Evolutionary conservation across 92 coral and sea anemone genomes (phyloP).

Genomic region (Zoanthus sociatus): DNA sequence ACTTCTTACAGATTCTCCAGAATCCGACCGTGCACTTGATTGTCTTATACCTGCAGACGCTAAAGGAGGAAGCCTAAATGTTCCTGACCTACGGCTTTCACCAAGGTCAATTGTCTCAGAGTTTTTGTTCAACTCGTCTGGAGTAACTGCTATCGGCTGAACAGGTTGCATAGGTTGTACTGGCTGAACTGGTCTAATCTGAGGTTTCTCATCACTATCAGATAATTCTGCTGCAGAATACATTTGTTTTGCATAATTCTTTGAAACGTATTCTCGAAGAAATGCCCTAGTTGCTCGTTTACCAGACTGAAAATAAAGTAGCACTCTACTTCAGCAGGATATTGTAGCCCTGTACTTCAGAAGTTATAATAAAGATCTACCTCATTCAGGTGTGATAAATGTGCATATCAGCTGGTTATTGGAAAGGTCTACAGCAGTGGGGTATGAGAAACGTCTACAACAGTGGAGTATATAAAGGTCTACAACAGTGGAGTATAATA

Average conservation of each 20-base stretch:
- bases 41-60: not conserved
- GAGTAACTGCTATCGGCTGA: constrained; percentile 4
- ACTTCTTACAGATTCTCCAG: constrained; percentile 82
- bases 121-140: constrained; percentile 21
- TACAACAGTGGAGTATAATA: too few relatives aligned
- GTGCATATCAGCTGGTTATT: too few relatives aligned
- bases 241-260: constrained; percentile 46
- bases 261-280: constrained; percentile 77
- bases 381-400: too few relatives aligned
- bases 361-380: too few relatives aligned
- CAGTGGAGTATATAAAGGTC: too few relatives aligned
- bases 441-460: too few relatives aligned
- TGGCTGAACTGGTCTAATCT: constrained; percentile 23
- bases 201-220: not conserved
- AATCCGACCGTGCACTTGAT: constrained; percentile 39
- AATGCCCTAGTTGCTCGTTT: constrained; percentile 96
- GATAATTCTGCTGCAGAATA: constrained; percentile 32
- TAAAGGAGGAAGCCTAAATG: constrained; percentile 65
- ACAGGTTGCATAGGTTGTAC: constrained; percentile 18
- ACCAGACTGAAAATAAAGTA: constrained; percentile 74
- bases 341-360: too few relatives aligned
- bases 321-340: too few relatives aligned
- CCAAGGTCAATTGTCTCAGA: not conserved
- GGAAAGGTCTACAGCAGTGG: too few relatives aligned
- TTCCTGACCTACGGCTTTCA: constrained; percentile 39